A percentile compares a stretch with the other conserved stretches of the same genome.
These are phyloP conservation scores for Tenebrio molitor DNA, from an alignment of 1,140 invertebrate genomes.

Conservation along the genomic window DNA sequence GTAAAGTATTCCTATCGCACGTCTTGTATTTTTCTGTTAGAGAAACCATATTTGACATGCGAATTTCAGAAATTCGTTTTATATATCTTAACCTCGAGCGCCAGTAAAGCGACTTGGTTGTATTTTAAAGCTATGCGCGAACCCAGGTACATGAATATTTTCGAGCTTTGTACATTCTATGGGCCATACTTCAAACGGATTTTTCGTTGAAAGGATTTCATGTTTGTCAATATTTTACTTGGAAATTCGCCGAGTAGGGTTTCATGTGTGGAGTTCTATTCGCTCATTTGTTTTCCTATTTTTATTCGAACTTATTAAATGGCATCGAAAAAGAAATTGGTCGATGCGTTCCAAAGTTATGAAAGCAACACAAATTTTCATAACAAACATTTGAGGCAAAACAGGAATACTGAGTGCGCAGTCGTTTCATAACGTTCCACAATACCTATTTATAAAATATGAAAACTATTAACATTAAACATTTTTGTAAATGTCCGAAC, in stretches of 20 bases:
- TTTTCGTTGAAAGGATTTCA: constrained; percentile 16
- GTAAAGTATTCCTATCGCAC: constrained; percentile 1
- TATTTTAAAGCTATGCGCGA: neutral
- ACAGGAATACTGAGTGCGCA: no score
- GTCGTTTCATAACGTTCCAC: no score
- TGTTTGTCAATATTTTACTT: constrained; percentile 45
- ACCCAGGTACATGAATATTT: constrained; percentile 35
- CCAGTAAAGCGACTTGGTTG: neutral
- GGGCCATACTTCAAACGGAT: constrained; percentile 34
- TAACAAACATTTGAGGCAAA: no score
- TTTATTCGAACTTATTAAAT: no score
- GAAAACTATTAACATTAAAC: no score
- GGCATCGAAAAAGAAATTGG: no score
- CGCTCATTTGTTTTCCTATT: no score
- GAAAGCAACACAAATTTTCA: no score
- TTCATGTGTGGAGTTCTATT: neutral
- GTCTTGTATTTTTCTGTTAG: neutral
- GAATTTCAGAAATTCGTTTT: neutral
- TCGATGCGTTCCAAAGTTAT: no score
- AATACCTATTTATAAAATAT: no score
- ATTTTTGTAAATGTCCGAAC: no score
- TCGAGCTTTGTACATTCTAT: constrained; percentile 43
- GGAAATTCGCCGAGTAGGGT: neutral
- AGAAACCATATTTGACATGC: neutral
- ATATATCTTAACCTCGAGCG: neutral